Evolutionary conservation across 2,113 vertebrate genomes (phyloP).

Genomic region (Nothoprocta pentlandii): DNA sequence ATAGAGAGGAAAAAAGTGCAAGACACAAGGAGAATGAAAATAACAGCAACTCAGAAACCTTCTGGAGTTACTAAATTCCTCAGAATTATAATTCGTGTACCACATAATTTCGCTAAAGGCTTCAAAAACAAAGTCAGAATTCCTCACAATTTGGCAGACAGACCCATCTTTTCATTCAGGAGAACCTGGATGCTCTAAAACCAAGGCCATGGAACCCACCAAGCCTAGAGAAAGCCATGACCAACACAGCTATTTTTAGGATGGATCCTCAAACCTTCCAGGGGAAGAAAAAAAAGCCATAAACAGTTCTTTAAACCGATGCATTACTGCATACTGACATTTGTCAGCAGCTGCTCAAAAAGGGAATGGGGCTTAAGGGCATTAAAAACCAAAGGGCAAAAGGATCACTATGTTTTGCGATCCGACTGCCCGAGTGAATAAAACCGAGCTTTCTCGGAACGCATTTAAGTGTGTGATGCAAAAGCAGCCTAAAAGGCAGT

Average conservation of each 20-base stretch:
- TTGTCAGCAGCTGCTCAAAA: conserved; percentile 53
- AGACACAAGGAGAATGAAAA: not conserved
- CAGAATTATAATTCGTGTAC: not conserved
- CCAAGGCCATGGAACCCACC: not conserved
- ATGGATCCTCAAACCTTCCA: conserved; percentile 39
- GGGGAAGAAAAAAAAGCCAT: not conserved
- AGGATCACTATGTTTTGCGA: not conserved
- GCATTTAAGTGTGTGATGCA: accelerated
- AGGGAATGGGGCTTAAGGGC: conserved; percentile 48
- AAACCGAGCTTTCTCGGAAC: not conserved
- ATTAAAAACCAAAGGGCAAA: conserved; percentile 62
- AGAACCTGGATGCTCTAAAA: not conserved
- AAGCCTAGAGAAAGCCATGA: conserved; percentile 30
- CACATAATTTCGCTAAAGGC: not conserved
- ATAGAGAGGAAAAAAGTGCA: not conserved
- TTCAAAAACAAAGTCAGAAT: not conserved
- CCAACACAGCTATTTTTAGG: conserved; percentile 43
- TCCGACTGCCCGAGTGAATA: not conserved
- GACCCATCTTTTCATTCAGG: not conserved
- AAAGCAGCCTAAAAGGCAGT: not conserved
- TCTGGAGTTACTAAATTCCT: not conserved
- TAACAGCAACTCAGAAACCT: not conserved
- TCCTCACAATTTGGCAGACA: not conserved
- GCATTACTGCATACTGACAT: conserved; percentile 42
- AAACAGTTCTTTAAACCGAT: conserved; percentile 37